A percentile compares a stretch with the other conserved stretches of the same genome.
Evolutionary conservation across 30 jellyfish, hydroid and myxozoan genomes (phyloP).

Genomic region (Aurelia aurita complex sp. Pacific): DNA sequence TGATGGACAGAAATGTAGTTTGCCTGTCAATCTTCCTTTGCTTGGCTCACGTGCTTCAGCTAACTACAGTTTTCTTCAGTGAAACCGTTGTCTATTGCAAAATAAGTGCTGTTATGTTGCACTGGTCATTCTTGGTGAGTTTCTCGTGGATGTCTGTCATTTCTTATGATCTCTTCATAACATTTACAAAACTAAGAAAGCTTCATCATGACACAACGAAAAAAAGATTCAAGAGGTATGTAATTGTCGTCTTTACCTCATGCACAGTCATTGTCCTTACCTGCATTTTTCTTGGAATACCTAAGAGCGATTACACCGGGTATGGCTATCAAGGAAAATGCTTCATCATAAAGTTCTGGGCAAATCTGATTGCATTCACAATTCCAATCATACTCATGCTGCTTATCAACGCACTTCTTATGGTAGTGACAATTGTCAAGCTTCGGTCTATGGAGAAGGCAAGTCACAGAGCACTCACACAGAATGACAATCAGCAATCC

Average conservation of each 20-base stretch:
- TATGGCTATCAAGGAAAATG: slow-evolving; percentile 9
- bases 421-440: slow-evolving; percentile 12
- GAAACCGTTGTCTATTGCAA: slow-evolving; percentile 12
- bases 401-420: background rate
- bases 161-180: slow-evolving; percentile 45
- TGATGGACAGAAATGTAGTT: slow-evolving; percentile 20
- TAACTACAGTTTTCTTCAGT: background rate
- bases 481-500: background rate
- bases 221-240: slow-evolving; percentile 5
- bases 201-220: slow-evolving; percentile 4
- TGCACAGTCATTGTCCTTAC: background rate
- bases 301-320: slow-evolving; percentile 3
- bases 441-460: background rate
- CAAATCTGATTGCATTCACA: slow-evolving; percentile 18
- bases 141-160: slow-evolving; percentile 54
- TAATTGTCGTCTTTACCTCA: background rate
- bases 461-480: background rate
- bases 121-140: slow-evolving; percentile 45
- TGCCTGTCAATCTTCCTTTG: slow-evolving; percentile 17
- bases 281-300: background rate
- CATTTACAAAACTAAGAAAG: slow-evolving; percentile 28
- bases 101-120: slow-evolving; percentile 42
- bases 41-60: slow-evolving; percentile 27
- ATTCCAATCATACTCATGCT: background rate
- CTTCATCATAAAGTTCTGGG: slow-evolving; percentile 24